Evolutionary conservation across 1,140 invertebrate genomes (phyloP), one percentile per base, ranked within the genome.

Genomic region (Diuraphis noxia): DNA sequence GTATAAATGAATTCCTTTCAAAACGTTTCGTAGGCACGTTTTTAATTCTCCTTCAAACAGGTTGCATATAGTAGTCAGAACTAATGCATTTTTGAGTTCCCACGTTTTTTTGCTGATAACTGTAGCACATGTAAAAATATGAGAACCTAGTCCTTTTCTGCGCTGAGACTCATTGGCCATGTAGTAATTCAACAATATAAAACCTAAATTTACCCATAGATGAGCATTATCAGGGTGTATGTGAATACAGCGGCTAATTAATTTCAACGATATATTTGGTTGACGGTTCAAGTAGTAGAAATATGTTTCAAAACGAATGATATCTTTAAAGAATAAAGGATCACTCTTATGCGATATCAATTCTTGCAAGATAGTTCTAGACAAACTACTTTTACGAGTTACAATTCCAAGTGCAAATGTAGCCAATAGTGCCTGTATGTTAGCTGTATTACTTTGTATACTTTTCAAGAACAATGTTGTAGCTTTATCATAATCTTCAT

Each of bases 11-110:
- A 90, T 46, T 46, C 72, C 88, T 6, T 46, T 90, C 10, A 79
- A 41, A 36, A 79, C 72, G 5, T 79, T 90, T 46, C 41, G 34
- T 0, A 90, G 23, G 25, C 88, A 90, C 9, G 1, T 46, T 46
- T 90, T 90, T 34, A 90, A 49, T 36, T 90, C 40, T 19, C 88
- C 72, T 36, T 90, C 88, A 46, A 90, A 90, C 30, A 90, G n/a
- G 34, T 90, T 90, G 41, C 72, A 90, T 25, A 90, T 49, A 10
- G 56, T 41, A 46, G 88, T 90, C 21, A 90, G 10, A 19, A 90
- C 38, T 36, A 90, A 79, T 13, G 88, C 88, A 34, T 79, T 72
- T 43, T 79, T 13, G 0, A 81, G 72, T 17, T 87, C 46, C n/a
- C 43, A 49, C 10, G n/a, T 52, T 17, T 56, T 36, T 4, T 90